Evolutionary conservation across 2,797 vertebrate genomes (phyloP).

Genomic region (Streptopelia turtur): DNA sequence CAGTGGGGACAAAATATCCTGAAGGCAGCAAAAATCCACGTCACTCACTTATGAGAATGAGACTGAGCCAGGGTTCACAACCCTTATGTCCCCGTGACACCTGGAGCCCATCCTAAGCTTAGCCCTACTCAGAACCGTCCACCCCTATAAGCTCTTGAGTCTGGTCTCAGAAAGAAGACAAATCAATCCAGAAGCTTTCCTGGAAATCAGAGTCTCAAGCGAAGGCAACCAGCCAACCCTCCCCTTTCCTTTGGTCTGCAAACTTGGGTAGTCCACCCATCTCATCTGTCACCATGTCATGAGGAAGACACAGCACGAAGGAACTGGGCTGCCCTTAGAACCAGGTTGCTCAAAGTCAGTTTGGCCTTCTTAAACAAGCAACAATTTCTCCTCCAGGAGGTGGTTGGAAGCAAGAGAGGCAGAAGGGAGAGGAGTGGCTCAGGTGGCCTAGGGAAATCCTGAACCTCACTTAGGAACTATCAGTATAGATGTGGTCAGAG

Average conservation of each 20-base stretch:
- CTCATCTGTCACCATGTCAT: neutral
- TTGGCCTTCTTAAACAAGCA: neutral
- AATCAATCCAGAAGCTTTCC: neutral
- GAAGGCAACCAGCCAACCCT: neutral
- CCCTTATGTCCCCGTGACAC: too few relatives aligned
- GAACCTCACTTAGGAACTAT: neutral
- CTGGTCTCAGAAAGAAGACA: neutral
- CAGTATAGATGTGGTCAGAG: neutral
- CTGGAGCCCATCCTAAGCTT: neutral
- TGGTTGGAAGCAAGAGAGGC: neutral
- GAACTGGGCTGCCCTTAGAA: neutral
- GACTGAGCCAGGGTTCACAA: neutral
- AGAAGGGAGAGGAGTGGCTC: neutral
- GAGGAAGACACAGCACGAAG: neutral
- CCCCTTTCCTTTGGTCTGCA: neutral
- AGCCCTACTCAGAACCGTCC: neutral
- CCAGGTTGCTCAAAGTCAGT: neutral
- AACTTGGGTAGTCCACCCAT: neutral
- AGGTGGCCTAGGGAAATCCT: neutral
- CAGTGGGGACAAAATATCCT: neutral
- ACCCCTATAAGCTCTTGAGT: neutral
- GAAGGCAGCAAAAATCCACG: neutral
- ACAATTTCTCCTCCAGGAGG: neutral
- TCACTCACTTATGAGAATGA: neutral
- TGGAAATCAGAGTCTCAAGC: neutral